Evolutionary conservation across 2,113 vertebrate species (phyloP).

Genomic region (Amblyornis subalaris): DNA sequence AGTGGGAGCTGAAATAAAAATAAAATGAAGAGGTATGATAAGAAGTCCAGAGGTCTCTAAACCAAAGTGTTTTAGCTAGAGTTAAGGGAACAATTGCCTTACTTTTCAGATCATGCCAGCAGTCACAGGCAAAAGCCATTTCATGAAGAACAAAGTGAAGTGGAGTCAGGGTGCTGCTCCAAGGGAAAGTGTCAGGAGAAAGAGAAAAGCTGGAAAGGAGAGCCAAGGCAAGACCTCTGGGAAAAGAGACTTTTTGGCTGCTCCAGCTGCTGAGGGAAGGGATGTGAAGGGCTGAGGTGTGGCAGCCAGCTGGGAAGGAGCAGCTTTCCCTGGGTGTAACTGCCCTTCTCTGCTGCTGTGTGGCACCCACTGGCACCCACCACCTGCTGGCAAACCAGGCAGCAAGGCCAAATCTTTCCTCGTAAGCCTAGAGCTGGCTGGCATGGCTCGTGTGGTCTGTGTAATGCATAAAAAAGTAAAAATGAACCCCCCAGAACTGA

Average conservation of each 20-base stretch:
- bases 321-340: fast-evolving
- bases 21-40: background rate
- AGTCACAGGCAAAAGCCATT: background rate
- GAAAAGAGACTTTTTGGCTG: background rate
- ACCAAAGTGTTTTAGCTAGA: background rate
- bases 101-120: background rate
- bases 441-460: fast-evolving
- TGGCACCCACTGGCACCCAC: too few relatives aligned
- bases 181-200: background rate
- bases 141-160: background rate
- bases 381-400: background rate
- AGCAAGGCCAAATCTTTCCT: background rate
- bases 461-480: background rate
- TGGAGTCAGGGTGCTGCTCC: background rate
- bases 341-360: background rate
- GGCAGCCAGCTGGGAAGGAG: background rate
- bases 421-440: background rate
- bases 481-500: background rate
- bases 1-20: background rate
- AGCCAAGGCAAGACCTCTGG: background rate
- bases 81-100: background rate
- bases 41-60: background rate
- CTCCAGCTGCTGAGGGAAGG: background rate
- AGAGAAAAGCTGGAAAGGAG: background rate
- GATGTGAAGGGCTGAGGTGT: background rate